These are phyloP conservation scores for Hippopotamus amphibius DNA, from an alignment of 2,113 vertebrate genomes.

Conservation along the genomic window DNA sequence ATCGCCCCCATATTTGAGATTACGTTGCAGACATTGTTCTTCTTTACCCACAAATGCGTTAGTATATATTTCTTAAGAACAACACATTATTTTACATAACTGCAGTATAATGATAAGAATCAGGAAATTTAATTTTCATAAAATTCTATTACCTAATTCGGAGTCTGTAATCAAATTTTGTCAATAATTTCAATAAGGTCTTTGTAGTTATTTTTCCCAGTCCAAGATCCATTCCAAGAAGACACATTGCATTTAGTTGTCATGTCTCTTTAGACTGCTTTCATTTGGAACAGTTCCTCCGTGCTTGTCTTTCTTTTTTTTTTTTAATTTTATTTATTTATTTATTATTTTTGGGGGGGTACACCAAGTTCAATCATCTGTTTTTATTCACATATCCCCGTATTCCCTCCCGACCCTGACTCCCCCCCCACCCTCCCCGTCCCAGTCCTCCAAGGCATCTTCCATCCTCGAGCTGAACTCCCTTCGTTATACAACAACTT, in stretches of 20 bases:
- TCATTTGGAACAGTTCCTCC: slow-evolving; percentile 13
- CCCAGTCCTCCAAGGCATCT: no score
- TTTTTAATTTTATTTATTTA: no score
- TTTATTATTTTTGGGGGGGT: no score
- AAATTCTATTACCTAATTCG: slow-evolving; percentile 3
- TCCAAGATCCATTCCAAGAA: not conserved
- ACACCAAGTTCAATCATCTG: no score
- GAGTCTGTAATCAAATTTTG: not conserved
- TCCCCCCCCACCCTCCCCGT: not conserved
- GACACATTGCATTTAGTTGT: not conserved
- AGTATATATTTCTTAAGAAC: not conserved
- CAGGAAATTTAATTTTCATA: slow-evolving; percentile 9
- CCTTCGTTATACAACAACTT: no score
- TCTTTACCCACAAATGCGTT: not conserved
- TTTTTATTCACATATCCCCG: no score
- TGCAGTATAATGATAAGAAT: not conserved
- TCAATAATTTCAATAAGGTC: not conserved
- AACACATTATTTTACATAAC: slow-evolving; percentile 11
- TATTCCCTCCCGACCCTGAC: no score
- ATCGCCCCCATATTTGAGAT: not conserved
- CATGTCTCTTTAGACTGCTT: not conserved
- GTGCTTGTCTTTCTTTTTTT: not conserved
- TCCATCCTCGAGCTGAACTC: no score
- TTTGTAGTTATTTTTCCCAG: not conserved
- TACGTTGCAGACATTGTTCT: not conserved